Evolutionary conservation across 2,113 vertebrate species (phyloP).

Genomic region (Nycticryphes semicollaris): DNA sequence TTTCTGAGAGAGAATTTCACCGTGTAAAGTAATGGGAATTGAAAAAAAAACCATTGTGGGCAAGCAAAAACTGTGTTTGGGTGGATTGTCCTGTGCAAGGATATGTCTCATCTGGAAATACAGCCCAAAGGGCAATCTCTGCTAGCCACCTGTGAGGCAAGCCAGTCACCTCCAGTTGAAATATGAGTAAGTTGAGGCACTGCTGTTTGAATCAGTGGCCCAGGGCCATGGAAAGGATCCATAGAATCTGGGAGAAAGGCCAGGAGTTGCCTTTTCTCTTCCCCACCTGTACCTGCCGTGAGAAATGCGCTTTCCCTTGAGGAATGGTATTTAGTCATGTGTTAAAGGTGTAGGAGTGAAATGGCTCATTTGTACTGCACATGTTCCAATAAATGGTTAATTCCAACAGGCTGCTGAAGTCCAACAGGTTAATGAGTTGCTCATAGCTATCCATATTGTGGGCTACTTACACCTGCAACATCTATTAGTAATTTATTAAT

Average conservation of each 20-base stretch:
- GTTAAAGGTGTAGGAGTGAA: background rate
- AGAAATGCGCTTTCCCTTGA: background rate
- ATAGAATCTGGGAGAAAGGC: background rate
- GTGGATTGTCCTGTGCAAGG: background rate
- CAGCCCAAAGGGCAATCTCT: background rate
- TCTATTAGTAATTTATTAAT: conserved; percentile 37
- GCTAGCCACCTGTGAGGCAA: background rate
- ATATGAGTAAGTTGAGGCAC: background rate
- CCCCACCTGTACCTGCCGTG: background rate
- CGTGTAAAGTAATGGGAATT: background rate
- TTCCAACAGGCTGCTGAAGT: background rate
- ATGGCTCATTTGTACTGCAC: background rate
- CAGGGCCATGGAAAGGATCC: background rate
- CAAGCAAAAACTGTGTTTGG: background rate
- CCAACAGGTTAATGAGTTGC: conserved; percentile 35
- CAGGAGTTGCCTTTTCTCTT: background rate
- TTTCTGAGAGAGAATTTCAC: background rate
- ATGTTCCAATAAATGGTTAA: background rate
- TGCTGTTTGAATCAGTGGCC: background rate
- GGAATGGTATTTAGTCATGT: background rate
- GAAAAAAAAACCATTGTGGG: background rate
- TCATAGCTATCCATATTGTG: background rate
- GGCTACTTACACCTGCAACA: background rate
- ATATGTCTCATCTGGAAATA: background rate
- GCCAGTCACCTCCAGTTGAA: background rate